Conservation (phyloP, 2,113 vertebrate genomes). For the Microtus montanus region DNA sequence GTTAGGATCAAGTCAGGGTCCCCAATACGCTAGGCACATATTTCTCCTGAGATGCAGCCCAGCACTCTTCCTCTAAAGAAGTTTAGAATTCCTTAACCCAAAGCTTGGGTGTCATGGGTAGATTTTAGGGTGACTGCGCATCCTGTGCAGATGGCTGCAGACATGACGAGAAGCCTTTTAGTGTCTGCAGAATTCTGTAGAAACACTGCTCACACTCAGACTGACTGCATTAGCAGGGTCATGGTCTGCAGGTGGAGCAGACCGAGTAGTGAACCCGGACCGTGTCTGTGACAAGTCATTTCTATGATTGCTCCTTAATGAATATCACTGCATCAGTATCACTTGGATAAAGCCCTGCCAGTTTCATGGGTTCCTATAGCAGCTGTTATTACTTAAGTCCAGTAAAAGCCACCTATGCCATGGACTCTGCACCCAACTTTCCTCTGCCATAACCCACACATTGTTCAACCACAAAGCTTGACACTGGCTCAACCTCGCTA, state of each 20-base stretch:
- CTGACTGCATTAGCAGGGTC: not conserved
- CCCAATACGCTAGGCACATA: not conserved
- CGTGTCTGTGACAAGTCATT: not conserved
- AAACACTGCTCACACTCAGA: not conserved
- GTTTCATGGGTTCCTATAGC: not conserved
- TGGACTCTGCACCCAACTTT: not conserved
- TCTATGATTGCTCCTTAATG: not conserved
- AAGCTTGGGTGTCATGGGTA: not conserved
- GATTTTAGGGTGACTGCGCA: not conserved
- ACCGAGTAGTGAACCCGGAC: not conserved
- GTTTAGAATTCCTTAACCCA: slow-evolving; percentile 5
- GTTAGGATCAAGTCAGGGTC: not conserved
- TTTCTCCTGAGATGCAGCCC: not conserved
- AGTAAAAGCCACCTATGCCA: not conserved
- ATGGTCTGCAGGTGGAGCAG: not conserved
- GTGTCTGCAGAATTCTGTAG: not conserved
- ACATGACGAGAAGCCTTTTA: not conserved
- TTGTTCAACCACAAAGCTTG: not conserved
- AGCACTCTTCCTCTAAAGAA: slow-evolving; percentile 18
- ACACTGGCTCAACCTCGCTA: not conserved
- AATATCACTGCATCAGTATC: not conserved
- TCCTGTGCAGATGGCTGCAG: not conserved
- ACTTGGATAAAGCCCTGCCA: not conserved
- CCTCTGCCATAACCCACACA: not conserved
- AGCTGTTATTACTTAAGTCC: not conserved